phyloP scores from a whole-genome alignment of 30 jellyfish, hydroid and myxozoan species.

The Cassiopea andromeda region DNA sequence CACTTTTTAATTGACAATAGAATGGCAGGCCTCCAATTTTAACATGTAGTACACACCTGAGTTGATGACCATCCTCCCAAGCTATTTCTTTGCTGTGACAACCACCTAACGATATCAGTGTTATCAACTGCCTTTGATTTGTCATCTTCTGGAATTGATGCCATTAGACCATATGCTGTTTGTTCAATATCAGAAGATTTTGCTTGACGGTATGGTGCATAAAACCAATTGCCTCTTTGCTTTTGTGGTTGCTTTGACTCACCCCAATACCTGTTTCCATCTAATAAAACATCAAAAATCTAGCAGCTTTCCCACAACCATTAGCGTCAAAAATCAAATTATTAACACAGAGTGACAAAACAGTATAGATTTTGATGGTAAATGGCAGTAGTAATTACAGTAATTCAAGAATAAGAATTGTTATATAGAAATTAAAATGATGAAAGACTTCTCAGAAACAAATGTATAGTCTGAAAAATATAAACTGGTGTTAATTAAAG shows the following conservation, averaged over 20 bases:
- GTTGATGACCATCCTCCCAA: conserved; percentile 98
- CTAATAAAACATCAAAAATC: conserved; percentile 25
- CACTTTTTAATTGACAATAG: no score
- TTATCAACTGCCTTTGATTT: neutral
- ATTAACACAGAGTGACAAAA: neutral
- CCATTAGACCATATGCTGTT: conserved; percentile 88
- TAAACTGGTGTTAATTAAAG: neutral
- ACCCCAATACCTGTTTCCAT: conserved; percentile 80
- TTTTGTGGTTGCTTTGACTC: conserved; percentile 21
- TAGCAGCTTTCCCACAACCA: neutral
- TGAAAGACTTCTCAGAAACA: no score
- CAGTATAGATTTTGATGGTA: neutral
- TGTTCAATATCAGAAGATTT: conserved; percentile 84
- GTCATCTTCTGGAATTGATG: conserved; percentile 26
- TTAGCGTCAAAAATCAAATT: neutral
- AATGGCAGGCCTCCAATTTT: no score
- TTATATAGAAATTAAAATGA: no score
- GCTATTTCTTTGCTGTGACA: conserved; percentile 84
- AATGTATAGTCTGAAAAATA: neutral
- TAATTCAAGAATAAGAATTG: no score
- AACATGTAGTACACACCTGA: conserved; percentile 62
- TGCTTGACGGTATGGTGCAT: conserved; percentile 49
- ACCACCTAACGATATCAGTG: conserved; percentile 83
- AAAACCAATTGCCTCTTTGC: conserved; percentile 33
- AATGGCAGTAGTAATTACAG: no score